phyloP scores from a whole-genome alignment of 1,140 invertebrate genomes.

The Mactra quadrangularis region DNA sequence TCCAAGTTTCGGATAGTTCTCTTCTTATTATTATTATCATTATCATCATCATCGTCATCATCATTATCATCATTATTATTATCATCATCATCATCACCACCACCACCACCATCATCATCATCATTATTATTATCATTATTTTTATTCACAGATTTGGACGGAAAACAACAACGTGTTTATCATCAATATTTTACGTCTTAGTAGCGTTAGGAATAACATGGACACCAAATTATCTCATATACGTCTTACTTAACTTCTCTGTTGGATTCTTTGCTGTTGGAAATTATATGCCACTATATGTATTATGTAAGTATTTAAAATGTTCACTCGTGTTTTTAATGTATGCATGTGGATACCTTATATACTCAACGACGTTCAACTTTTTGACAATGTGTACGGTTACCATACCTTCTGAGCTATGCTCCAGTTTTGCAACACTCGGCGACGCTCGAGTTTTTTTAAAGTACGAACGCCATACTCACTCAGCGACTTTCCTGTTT shows the following conservation, averaged over 20 bases:
- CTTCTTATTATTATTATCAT: too few relatives aligned
- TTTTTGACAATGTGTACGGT: too few relatives aligned
- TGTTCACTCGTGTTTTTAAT: background rate
- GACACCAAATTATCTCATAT: slow-evolving; percentile 33
- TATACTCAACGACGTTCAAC: too few relatives aligned
- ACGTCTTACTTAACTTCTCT: slow-evolving; percentile 24
- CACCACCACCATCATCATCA: too few relatives aligned
- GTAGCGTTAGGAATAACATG: slow-evolving; percentile 32
- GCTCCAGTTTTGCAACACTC: background rate
- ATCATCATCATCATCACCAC: too few relatives aligned
- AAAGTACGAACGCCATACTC: background rate
- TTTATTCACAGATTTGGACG: slow-evolving; percentile 47
- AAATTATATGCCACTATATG: slow-evolving; percentile 43
- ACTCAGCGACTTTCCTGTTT: background rate
- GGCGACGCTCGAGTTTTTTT: background rate
- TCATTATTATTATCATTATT: too few relatives aligned
- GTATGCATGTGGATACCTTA: too few relatives aligned
- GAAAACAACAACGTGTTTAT: slow-evolving; percentile 27
- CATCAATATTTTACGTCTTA: slow-evolving; percentile 20
- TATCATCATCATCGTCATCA: too few relatives aligned
- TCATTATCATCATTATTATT: too few relatives aligned
- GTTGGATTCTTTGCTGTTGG: slow-evolving; percentile 52
- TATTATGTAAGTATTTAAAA: slow-evolving; percentile 15
- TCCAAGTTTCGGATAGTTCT: too few relatives aligned
- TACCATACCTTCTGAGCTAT: background rate